These are phyloP conservation scores for Notothenia coriiceps DNA, from an alignment of 2,113 vertebrate genomes.

Conservation along the genomic window DNA sequence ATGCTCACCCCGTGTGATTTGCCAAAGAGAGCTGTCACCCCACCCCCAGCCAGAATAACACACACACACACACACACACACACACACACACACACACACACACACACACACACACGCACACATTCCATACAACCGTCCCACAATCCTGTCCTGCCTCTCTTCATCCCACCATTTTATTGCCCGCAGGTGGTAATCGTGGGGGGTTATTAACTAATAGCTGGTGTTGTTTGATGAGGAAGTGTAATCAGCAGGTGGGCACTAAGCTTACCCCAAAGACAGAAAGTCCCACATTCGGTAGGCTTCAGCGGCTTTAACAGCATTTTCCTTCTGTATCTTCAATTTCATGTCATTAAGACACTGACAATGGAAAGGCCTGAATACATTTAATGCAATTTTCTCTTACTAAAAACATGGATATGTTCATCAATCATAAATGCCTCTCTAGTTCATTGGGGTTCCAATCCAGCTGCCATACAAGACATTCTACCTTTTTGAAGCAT, in stretches of 20 bases:
- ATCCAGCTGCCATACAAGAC: too few species aligned
- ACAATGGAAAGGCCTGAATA: neutral
- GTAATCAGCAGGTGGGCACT: constrained; percentile 60
- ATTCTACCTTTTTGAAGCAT: too few species aligned
- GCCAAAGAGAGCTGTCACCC: constrained; percentile 42
- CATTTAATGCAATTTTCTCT: neutral
- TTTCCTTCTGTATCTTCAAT: constrained; percentile 4
- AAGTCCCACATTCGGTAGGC: constrained; percentile 45
- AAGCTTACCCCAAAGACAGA: constrained; percentile 67
- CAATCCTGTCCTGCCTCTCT: constrained; percentile 33
- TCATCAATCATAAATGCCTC: too few species aligned
- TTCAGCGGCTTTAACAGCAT: constrained; percentile 28
- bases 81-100: constrained; percentile 5
- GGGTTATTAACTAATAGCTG: constrained; percentile 78
- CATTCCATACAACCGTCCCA: constrained; percentile 24
- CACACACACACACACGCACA: too few species aligned
- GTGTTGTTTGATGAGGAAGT: constrained; percentile 68
- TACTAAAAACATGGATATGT: too few species aligned
- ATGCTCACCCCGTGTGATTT: constrained; percentile 50
- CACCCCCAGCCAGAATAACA: constrained; percentile 26
- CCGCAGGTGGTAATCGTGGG: constrained; percentile 45
- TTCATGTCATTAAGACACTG: neutral
- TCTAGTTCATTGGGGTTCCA: too few species aligned
- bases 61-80: constrained; percentile 7
- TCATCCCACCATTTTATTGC: constrained; percentile 58